Evolutionary conservation across 1,140 invertebrate species (phyloP).

Genomic region (Zophobas atratus): DNA sequence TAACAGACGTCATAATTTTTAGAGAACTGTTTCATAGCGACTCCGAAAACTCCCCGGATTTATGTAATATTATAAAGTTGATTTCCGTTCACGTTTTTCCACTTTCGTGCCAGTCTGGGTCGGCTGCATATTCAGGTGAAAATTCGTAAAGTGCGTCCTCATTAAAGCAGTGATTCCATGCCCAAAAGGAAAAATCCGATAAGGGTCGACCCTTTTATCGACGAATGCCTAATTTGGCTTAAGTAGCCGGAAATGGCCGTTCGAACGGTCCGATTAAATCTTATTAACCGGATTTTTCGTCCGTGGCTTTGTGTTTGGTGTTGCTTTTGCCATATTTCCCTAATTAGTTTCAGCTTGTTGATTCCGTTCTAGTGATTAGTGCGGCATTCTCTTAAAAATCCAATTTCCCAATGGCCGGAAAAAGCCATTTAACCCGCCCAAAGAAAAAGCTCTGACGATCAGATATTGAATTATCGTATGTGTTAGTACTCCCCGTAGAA

Average conservation of each 20-base stretch:
- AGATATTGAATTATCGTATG: slow-evolving; percentile 32
- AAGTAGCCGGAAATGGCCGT: slow-evolving; percentile 22
- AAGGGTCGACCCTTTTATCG: slow-evolving; percentile 10
- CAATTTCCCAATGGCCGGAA: neutral
- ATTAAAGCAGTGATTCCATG: neutral
- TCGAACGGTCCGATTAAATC: neutral
- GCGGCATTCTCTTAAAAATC: slow-evolving; percentile 15
- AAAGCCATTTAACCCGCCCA: slow-evolving; percentile 2
- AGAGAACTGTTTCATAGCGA: too few relatives aligned
- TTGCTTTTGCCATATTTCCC: slow-evolving; percentile 9
- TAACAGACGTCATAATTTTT: too few relatives aligned
- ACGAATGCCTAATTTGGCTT: slow-evolving; percentile 21
- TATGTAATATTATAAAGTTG: too few relatives aligned
- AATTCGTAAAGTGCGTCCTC: neutral
- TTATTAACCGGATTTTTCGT: slow-evolving; percentile 16
- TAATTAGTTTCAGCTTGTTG: slow-evolving; percentile 30
- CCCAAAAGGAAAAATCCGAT: slow-evolving; percentile 7
- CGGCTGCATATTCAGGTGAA: too few relatives aligned
- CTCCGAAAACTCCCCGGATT: too few relatives aligned
- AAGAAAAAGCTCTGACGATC: neutral
- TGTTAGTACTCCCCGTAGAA: neutral
- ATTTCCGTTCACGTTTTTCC: too few relatives aligned
- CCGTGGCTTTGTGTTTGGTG: slow-evolving; percentile 6
- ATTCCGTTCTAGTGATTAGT: neutral
- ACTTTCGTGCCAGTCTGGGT: too few relatives aligned